phyloP scores from a whole-genome alignment of 30 jellyfish, hydroid and myxozoan genomes.

The Aurelia sp. region DNA sequence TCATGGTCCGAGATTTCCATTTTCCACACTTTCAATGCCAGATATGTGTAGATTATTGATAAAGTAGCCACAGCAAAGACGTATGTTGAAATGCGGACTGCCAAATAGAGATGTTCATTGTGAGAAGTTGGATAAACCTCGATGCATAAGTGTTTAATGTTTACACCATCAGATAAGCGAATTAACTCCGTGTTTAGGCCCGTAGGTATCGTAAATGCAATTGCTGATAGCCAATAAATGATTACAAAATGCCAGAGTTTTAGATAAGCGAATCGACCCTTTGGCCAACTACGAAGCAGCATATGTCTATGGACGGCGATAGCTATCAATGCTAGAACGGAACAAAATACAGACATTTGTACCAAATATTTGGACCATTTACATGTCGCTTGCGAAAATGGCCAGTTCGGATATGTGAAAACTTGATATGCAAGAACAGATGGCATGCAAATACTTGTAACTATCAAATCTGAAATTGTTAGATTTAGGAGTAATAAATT shows the following conservation, averaged over 20 bases:
- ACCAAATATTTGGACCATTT: conserved; percentile 54
- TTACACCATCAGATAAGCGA: conserved; percentile 13
- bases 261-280: conserved; percentile 1
- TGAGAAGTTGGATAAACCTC: conserved; percentile 37
- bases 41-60: conserved; percentile 23
- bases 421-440: conserved; percentile 59
- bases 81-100: conserved; percentile 51
- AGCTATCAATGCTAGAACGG: conserved; percentile 38
- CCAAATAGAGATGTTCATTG: conserved; percentile 24
- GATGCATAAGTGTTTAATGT: conserved; percentile 42
- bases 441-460: conserved; percentile 75
- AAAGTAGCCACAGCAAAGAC: conserved; percentile 25
- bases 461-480: conserved; percentile 56
- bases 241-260: conserved; percentile 28
- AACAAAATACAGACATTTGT: conserved; percentile 56
- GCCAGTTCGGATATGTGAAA: conserved; percentile 75
- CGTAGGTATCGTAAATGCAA: conserved; percentile 45
- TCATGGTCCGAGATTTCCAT: conserved; percentile 32
- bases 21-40: conserved; percentile 33
- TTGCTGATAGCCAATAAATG: conserved; percentile 45
- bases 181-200: conserved; percentile 42
- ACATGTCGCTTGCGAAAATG: conserved; percentile 40
- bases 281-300: background rate
- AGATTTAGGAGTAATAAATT: conserved; percentile 48
- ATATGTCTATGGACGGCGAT: conserved; percentile 50